Evolutionary conservation across 2,797 vertebrate species (phyloP), one percentile per base, ranked within the genome.

Genomic region (Mormyrus hasselquistii): DNA sequence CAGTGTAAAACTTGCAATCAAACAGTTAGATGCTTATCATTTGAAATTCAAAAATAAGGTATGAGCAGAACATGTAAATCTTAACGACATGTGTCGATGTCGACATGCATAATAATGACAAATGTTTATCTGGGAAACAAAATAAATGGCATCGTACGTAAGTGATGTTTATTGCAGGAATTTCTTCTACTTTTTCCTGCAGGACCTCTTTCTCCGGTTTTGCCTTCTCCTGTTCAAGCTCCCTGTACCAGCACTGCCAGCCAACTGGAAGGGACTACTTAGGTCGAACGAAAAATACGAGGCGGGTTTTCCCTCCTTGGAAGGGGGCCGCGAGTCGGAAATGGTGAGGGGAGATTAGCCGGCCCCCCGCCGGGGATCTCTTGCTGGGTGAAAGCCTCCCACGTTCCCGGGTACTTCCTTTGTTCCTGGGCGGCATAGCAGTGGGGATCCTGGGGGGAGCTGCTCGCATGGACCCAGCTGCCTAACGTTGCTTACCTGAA

Each of bases 341-440:
- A n/a, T 12, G 47, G 87, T 14, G 47, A 55, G 88, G 73, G 14
- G 87, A 92, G 90, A 90, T 92, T 90, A 92, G 90, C 87, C 85
- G 90, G 89, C 90, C 90, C 90, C 91, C 92, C 41, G 90, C 89
- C 90, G 91, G 91, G 91, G 89, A 90, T 88, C 89, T 89, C 90
- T 92, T 7, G 9, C 93, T 92, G 92, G 90, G 92, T 90, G 73
- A 90, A 65, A 47, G 57, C n/a, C 41, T 87, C 55, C 86, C n/a
- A 14, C 86, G 44, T 65, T 62, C 57, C 41, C n/a, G 4, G 86
- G 41, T n/a, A 44, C 86, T 65, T 65, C 34, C 86, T 65, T 87
- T 19, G 8, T 65, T 65, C 34, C 41, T 12, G 41, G 38, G 38
- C 49, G 73, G 50, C 2, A 49, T 29, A 65, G 88, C 88, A n/a